These are phyloP conservation scores for Barnardius zonarius DNA, from an alignment of 2,113 vertebrate genomes.

Conservation along the genomic window DNA sequence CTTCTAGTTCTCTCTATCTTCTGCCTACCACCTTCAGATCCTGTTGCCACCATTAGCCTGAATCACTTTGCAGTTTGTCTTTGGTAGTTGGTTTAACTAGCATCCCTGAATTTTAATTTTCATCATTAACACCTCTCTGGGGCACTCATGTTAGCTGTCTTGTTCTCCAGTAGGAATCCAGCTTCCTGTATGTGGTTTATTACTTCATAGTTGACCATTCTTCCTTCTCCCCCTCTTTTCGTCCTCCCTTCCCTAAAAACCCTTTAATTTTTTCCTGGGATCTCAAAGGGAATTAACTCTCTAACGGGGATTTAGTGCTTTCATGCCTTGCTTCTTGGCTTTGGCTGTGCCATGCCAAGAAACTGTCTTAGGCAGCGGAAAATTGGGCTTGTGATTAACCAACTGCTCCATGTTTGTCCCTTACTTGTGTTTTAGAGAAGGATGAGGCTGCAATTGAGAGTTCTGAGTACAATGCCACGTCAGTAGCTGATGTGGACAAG, in stretches of 20 bases:
- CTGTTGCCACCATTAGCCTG: not conserved
- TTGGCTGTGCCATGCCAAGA: conserved; percentile 83
- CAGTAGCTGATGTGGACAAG: conserved; percentile 99
- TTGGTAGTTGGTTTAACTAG: conserved; percentile 16
- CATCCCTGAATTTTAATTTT: conserved; percentile 21
- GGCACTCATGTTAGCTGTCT: conserved; percentile 5
- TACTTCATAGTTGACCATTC: conserved; percentile 12
- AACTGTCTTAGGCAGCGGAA: conserved; percentile 82
- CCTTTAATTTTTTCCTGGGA: conserved; percentile 73
- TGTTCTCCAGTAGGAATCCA: conserved; percentile 14
- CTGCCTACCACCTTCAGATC: conserved; percentile 23
- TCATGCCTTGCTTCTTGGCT: conserved; percentile 86
- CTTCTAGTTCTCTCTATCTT: conserved; percentile 34
- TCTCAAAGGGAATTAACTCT: conserved; percentile 83
- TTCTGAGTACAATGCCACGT: conserved; percentile 99
- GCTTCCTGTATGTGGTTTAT: conserved; percentile 37
- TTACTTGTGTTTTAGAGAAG: conserved; percentile 99
- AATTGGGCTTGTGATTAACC: conserved; percentile 98
- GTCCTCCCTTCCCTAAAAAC: conserved; percentile 14
- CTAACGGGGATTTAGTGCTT: conserved; percentile 83
- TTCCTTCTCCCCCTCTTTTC: not conserved
- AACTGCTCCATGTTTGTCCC: conserved; percentile 99
- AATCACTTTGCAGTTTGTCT: not conserved
- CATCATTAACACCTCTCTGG: conserved; percentile 46
- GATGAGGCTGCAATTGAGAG: conserved; percentile 99